A percentile compares a stretch with the other conserved stretches of the same genome.
Evolutionary conservation across 2,797 vertebrate species (phyloP).

Genomic region (Hydrolagus colliei): DNA sequence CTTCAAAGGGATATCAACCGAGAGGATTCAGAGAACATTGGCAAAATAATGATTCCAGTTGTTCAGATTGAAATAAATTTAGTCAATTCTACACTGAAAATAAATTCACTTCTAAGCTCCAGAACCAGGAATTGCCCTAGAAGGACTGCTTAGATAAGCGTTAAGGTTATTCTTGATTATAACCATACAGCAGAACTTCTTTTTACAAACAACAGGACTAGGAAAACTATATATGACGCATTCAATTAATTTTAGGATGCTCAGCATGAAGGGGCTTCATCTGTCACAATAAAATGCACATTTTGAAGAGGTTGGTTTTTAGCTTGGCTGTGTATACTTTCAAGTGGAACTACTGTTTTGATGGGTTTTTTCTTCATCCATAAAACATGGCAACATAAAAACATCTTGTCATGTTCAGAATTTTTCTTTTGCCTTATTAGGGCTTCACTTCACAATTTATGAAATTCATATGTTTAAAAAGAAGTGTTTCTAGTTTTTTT

Average conservation of each 20-base stretch:
- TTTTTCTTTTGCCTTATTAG: not conserved
- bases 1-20: no score
- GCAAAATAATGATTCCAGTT: no score
- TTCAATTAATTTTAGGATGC: conserved; percentile 19
- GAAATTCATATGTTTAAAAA: no score
- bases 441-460: not conserved
- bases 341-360: not conserved
- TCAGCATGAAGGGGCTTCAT: not conserved
- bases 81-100: no score
- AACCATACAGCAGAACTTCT: not conserved
- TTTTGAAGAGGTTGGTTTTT: not conserved
- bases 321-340: not conserved
- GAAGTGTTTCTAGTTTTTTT: no score
- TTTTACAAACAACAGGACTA: not conserved
- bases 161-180: conserved; percentile 14
- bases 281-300: not conserved
- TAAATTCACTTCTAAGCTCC: no score
- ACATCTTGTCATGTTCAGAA: not conserved
- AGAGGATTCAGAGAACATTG: no score
- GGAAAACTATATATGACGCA: not conserved
- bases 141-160: conserved; percentile 5
- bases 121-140: not conserved
- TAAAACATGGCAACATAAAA: not conserved
- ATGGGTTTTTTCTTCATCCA: not conserved
- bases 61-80: no score